Evolutionary conservation across 2,888 invertebrate genomes (phyloP), one percentile per base, ranked within the genome.

Genomic region (Diarsia rubi): DNA sequence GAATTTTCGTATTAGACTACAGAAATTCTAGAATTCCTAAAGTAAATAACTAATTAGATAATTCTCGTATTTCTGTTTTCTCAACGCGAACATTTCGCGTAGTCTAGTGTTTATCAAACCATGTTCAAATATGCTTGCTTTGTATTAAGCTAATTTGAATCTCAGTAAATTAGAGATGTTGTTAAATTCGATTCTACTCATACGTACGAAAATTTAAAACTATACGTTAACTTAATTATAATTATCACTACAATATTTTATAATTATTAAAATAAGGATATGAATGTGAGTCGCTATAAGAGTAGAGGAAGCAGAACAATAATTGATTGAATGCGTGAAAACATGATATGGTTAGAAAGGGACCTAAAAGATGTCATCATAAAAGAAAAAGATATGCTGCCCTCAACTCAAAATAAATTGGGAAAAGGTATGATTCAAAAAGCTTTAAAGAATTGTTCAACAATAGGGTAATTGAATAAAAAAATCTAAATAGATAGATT

Each of bases 21-120:
- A 57, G 11, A 37, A 59, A 44, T 65, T 59, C 1, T 62, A 24
- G 9, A 75, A 49, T 49, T 49, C 11, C 31, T 44, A 27, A 66
- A 73, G 24, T 8, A 59, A 68, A 42, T 59, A 68, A 59, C 37
- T 42, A 74, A 49, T 73, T 60, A 64, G 5, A 65, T 60, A 52
- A 64, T 59, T 59, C 27, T 64, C 2, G 57, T 59, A 31, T 47
- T 49, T 64, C 64, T 59, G 45, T 76, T 52, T 59, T 76, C 52
- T 59, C 59, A 47, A 24, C 42, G 4, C 14, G 3, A 68, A 64
- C 45, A 81, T 67, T 80, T 14, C 37, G 9, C 31, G 5, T 12
- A 60, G 24, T 66, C 19, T 24, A 45, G 27, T 76, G 21, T 63
- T 67, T 75, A 63, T n/a, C 8, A 78, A 60, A 81, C 47, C 73